A percentile compares a stretch with the other conserved stretches of the same genome.
Conservation (phyloP, 2,113 vertebrate genomes). For the Lichenostomus cassidix region DNA sequence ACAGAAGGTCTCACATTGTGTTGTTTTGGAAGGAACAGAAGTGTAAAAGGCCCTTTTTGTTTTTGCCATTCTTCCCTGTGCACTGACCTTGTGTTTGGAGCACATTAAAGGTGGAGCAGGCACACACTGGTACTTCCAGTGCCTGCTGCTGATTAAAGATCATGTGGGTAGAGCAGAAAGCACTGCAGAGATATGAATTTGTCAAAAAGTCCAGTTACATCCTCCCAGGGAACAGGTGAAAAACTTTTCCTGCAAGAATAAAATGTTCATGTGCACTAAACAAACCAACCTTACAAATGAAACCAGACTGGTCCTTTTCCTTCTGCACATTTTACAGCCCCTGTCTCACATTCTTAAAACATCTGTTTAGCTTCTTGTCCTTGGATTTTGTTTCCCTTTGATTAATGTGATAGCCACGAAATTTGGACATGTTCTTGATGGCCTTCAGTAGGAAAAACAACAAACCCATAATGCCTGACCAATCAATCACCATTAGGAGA, state of each 20-base stretch:
- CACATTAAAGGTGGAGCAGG: not conserved
- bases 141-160: not conserved
- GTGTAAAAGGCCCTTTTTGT: not conserved
- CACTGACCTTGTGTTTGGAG: not conserved
- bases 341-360: slow-evolving; percentile 60
- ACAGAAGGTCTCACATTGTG: not conserved
- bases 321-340: slow-evolving; percentile 18
- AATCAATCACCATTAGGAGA: slow-evolving; percentile 66
- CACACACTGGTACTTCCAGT: not conserved
- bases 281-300: not conserved
- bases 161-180: not conserved
- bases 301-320: not conserved
- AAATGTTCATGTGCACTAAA: not conserved
- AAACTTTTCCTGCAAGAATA: not conserved
- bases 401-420: slow-evolving; percentile 81
- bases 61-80: not conserved
- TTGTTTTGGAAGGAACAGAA: not conserved
- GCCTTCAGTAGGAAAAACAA: slow-evolving; percentile 68
- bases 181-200: not conserved
- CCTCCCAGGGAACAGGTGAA: slow-evolving; percentile 1
- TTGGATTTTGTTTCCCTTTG: slow-evolving; percentile 80
- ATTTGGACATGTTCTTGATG: slow-evolving; percentile 81
- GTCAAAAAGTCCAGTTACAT: not conserved
- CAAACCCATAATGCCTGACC: slow-evolving; percentile 55
- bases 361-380: slow-evolving; percentile 64